Base-by-base conservation (phyloP, 2,113 vertebrate genomes). In the Nematolebias whitei region DNA sequence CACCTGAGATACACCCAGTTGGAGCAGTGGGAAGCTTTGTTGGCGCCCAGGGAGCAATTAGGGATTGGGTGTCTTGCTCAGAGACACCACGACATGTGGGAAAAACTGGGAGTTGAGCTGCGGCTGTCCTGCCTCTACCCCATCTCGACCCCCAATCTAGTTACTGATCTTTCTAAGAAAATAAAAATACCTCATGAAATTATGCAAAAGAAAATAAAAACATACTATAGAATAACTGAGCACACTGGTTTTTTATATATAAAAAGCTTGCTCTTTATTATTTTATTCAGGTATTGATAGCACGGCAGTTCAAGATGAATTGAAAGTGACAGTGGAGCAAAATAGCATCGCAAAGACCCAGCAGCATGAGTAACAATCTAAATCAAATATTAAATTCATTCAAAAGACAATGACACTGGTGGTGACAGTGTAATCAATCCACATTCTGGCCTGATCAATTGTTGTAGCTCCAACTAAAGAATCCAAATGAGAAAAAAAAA, bases 361-460 rank as follows among this genome's bases (percentile, higher is more conserved):
- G 53, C 26, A 73, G 66, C 78, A 63, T 72, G 68, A 89, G 89
- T 88, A 85, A 86, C 81, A 60, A 86, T 71, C 71, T 49, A 66
- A 72, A 85, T 87, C 82, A 83, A 79, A 86, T 70, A 81, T 86
- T 68, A 81, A 78, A 86, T 72, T 76, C 44, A 52, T 79, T 74
- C 60, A 65, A 61, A 74, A 50, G 54, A 56, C 68, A 41, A 87
- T 84, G 86, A 88, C 80, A 32, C 40, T 20, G 64, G 49, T 61
- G 24, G 7, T 67, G 85, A 86, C 79, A 68, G 71, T 18, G 71
- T 71, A 63, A 90, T 91, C 87, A 77, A 84, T 91, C 82, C 72
- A 78, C 52, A 69, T 88, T 80, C 68, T 26, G 49, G 19, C 52
- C 68, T 63, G 80, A 83, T 87, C 71, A 54, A 71, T 82, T 56